A percentile compares a stretch with the other conserved stretches of the same genome.
Evolutionary conservation across 2,888 invertebrate genomes (phyloP).

Genomic region (Barypeithes pellucidus): DNA sequence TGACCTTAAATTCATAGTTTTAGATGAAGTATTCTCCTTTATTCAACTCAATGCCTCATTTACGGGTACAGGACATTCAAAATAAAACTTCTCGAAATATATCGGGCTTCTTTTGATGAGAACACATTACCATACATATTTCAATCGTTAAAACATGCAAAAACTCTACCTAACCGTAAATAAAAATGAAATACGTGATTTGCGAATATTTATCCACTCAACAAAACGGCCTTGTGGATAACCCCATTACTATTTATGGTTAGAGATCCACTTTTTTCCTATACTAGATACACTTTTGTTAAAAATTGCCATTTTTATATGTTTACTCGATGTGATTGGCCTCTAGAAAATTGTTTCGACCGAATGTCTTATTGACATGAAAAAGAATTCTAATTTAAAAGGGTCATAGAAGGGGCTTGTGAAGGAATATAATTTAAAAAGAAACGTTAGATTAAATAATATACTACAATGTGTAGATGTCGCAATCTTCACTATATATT

Average conservation of each 20-base stretch:
- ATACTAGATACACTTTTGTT: slow-evolving; percentile 5
- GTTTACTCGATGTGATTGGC: neutral
- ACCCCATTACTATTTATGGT: slow-evolving; percentile 33
- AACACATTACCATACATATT: slow-evolving; percentile 10
- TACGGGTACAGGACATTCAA: too few relatives aligned
- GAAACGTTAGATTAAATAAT: too few relatives aligned
- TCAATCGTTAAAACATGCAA: slow-evolving; percentile 23
- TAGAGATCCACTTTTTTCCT: slow-evolving; percentile 12
- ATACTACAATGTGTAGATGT: too few relatives aligned
- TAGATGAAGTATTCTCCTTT: too few relatives aligned
- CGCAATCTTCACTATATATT: too few relatives aligned
- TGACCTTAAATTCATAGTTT: too few relatives aligned
- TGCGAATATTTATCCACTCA: slow-evolving; percentile 26
- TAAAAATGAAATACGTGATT: slow-evolving; percentile 52
- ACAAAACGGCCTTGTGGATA: slow-evolving; percentile 26
- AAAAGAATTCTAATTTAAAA: neutral
- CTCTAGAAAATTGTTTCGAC: slow-evolving; percentile 16
- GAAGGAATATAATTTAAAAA: neutral
- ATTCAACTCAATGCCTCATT: too few relatives aligned
- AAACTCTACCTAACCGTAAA: slow-evolving; percentile 21
- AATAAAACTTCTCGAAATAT: too few relatives aligned
- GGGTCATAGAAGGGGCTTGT: neutral
- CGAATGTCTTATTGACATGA: slow-evolving; percentile 21
- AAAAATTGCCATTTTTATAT: slow-evolving; percentile 21
- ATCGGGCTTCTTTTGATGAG: too few relatives aligned